A percentile compares a stretch with the other conserved stretches of the same genome.
phyloP scores from a whole-genome alignment of 2,888 invertebrate genomes.

The Criorhina ranunculi region DNA sequence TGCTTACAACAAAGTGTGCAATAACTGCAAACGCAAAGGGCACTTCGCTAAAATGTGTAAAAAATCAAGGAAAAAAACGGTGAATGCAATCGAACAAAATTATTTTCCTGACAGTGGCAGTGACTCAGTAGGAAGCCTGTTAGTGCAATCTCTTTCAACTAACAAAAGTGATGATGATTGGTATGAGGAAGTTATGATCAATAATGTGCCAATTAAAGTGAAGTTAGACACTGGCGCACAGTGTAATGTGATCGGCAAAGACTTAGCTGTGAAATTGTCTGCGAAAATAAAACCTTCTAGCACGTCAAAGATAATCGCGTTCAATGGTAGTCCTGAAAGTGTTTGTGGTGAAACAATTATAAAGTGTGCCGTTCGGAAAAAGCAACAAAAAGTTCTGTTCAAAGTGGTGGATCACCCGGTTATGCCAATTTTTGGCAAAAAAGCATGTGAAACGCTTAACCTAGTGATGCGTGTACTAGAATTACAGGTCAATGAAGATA shows the following conservation, averaged over 20 bases:
- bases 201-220: too few species aligned
- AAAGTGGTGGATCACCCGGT: slow-evolving; percentile 40
- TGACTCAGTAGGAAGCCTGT: too few species aligned
- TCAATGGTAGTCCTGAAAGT: slow-evolving; percentile 27
- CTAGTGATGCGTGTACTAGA: slow-evolving; percentile 28
- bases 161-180: too few species aligned
- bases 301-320: slow-evolving; percentile 28
- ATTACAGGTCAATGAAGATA: neutral
- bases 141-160: too few species aligned
- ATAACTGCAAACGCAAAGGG: slow-evolving; percentile 34
- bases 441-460: slow-evolving; percentile 28
- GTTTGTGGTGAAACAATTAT: slow-evolving; percentile 22
- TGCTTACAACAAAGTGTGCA: slow-evolving; percentile 28
- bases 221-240: too few species aligned
- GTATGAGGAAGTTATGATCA: too few species aligned
- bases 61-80: too few species aligned
- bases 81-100: too few species aligned
- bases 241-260: too few species aligned
- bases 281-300: slow-evolving; percentile 39
- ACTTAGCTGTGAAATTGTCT: slow-evolving; percentile 25
- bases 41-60: slow-evolving; percentile 37
- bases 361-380: slow-evolving; percentile 31
- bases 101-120: too few species aligned
- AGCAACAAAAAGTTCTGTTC: slow-evolving; percentile 9
- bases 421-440: slow-evolving; percentile 36